Evolutionary conservation across 1,140 invertebrate genomes (phyloP).

Genomic region (Cylas formicarius): DNA sequence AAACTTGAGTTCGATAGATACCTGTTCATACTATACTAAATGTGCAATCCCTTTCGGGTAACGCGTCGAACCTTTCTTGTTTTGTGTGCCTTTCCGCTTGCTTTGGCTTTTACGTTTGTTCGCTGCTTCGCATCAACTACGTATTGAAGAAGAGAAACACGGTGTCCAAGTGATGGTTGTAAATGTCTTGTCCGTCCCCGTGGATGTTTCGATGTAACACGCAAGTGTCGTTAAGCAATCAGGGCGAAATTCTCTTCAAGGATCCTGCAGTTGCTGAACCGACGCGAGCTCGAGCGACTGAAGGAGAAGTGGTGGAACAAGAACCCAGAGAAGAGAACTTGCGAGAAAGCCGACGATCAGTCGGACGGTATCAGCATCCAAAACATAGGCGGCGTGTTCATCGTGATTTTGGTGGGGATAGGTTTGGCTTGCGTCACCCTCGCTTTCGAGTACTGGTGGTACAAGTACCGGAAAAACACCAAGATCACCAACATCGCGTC

Average conservation of each 20-base stretch:
- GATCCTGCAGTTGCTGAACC: slow-evolving; percentile 87
- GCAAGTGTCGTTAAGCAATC: slow-evolving; percentile 1
- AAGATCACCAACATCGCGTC: slow-evolving; percentile 18
- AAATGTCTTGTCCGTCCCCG: no score
- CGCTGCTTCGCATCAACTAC: no score
- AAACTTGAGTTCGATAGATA: no score
- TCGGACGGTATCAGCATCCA: slow-evolving; percentile 94
- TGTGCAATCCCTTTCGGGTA: no score
- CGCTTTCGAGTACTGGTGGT: slow-evolving; percentile 94
- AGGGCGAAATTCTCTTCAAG: slow-evolving; percentile 48
- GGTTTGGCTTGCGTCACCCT: slow-evolving; percentile 84
- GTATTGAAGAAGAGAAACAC: no score
- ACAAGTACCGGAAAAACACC: slow-evolving; percentile 57
- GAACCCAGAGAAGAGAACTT: slow-evolving; percentile 69
- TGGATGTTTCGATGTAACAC: neutral
- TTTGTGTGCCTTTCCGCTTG: no score
- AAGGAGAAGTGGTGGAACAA: slow-evolving; percentile 96
- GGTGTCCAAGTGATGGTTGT: no score
- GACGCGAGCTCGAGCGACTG: slow-evolving; percentile 82
- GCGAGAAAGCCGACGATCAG: slow-evolving; percentile 84
- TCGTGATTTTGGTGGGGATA: slow-evolving; percentile 92
- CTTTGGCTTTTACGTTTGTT: no score
- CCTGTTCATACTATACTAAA: no score
- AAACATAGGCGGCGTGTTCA: slow-evolving; percentile 96
- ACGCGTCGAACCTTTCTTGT: no score